phyloP scores from a whole-genome alignment of 2,888 invertebrate genomes.

The Idaea aversata region DNA sequence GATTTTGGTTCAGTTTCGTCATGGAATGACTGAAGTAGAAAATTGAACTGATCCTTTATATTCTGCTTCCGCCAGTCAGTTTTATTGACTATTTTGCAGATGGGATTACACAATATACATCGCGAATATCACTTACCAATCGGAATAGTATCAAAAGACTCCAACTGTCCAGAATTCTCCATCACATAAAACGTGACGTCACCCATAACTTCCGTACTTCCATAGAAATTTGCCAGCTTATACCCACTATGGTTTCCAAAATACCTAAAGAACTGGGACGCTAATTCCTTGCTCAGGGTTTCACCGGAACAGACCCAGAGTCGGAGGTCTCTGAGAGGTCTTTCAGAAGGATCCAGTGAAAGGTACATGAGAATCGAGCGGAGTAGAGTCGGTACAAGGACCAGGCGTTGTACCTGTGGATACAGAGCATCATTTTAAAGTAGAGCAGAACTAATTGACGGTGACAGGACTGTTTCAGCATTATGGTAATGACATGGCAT shows the following conservation, averaged over 20 bases:
- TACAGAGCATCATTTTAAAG: conserved; percentile 3
- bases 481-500: no score
- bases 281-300: conserved; percentile 85
- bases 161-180: conserved; percentile 80
- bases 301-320: conserved; percentile 95
- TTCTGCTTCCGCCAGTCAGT: no score
- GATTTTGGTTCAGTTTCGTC: no score
- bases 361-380: conserved; percentile 88
- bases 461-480: background rate
- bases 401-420: conserved; percentile 86
- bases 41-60: no score
- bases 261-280: conserved; percentile 87
- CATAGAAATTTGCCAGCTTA: conserved; percentile 92
- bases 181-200: conserved; percentile 91
- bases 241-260: conserved; percentile 83
- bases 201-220: conserved; percentile 95
- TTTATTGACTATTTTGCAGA: no score
- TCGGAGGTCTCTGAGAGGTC: conserved; percentile 81
- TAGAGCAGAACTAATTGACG: background rate
- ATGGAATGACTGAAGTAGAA: no score
- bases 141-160: conserved; percentile 85
- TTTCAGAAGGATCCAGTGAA: conserved; percentile 79
- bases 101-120: no score
- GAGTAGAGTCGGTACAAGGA: conserved; percentile 91
- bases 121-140: conserved; percentile 82